phyloP scores from a whole-genome alignment of 2,888 invertebrate genomes.

The Ryuthela nishihirai region DNA sequence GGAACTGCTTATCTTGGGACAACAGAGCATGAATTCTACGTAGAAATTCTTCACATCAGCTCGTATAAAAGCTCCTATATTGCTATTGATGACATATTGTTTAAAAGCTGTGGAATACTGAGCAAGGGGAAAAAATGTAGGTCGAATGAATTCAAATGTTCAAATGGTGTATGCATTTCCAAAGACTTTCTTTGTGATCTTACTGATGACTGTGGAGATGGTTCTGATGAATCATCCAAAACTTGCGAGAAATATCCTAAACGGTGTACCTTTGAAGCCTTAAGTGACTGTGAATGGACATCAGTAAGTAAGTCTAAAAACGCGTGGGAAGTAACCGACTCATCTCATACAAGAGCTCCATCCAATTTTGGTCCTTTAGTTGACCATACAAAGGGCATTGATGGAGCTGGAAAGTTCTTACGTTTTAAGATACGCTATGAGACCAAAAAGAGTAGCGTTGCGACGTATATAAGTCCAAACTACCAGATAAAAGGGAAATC shows the following conservation, averaged over 20 bases:
- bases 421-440: not conserved
- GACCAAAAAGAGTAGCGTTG: conserved; percentile 2
- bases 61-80: conserved; percentile 4
- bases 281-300: conserved; percentile 30
- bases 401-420: conserved; percentile 15
- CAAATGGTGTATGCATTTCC: conserved; percentile 25
- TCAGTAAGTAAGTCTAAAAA: too few relatives aligned
- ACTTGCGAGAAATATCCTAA: conserved; percentile 24
- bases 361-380: conserved; percentile 24
- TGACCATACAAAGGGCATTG: conserved; percentile 33
- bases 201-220: conserved; percentile 40
- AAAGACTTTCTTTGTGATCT: conserved; percentile 28
- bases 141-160: conserved; percentile 13
- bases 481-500: not conserved
- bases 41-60: conserved; percentile 7
- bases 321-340: conserved; percentile 5
- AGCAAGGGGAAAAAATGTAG: conserved; percentile 4
- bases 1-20: conserved; percentile 29
- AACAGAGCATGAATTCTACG: conserved; percentile 19
- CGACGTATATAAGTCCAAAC: conserved; percentile 30
- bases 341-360: not conserved
- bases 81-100: conserved; percentile 35
- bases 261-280: conserved; percentile 28
- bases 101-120: conserved; percentile 29
- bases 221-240: conserved; percentile 30